Percentiles rank a stretch among this genome's conserved stretches.
Evolutionary conservation across 2,797 vertebrate genomes (phyloP).

Genomic region (Neostethus bicornis): DNA sequence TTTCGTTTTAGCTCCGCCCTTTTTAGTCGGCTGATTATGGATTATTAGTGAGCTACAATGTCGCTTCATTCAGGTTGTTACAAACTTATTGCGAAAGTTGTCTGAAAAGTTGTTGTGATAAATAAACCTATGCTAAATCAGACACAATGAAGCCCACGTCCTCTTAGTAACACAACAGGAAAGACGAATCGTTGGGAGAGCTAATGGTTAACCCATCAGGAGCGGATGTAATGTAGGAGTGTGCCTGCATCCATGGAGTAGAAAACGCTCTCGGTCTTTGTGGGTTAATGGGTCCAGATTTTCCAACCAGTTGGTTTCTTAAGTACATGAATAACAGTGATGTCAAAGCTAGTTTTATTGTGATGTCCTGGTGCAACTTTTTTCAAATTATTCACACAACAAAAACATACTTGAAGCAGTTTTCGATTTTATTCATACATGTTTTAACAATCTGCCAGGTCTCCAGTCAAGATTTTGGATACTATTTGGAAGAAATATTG

Average conservation of each 20-base stretch:
- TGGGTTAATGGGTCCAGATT: slow-evolving; percentile 8
- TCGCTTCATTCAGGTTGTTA: no score
- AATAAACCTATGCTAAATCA: not conserved
- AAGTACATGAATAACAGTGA: not conserved
- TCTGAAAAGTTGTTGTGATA: no score
- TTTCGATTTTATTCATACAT: no score
- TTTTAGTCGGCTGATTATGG: no score
- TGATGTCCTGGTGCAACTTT: slow-evolving; percentile 15
- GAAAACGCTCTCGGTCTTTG: not conserved
- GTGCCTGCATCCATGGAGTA: slow-evolving; percentile 2
- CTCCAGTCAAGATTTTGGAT: no score
- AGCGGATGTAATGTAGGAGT: not conserved
- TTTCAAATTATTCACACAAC: no score
- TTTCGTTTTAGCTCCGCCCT: slow-evolving; percentile 13
- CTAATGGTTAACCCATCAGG: slow-evolving; percentile 11
- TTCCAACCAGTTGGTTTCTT: slow-evolving; percentile 9
- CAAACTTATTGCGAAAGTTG: no score
- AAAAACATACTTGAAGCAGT: no score
- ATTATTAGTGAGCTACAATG: no score
- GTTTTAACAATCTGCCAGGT: no score
- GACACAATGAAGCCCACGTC: not conserved
- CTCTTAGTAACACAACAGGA: not conserved
- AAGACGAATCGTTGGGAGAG: slow-evolving; percentile 5
- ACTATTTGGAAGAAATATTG: no score
- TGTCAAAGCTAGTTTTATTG: not conserved